Percentiles rank a stretch among this genome's conserved stretches.
These are phyloP conservation scores for Colossoma macropomum DNA, from an alignment of 2,113 vertebrate species.

Conservation along the genomic window DNA sequence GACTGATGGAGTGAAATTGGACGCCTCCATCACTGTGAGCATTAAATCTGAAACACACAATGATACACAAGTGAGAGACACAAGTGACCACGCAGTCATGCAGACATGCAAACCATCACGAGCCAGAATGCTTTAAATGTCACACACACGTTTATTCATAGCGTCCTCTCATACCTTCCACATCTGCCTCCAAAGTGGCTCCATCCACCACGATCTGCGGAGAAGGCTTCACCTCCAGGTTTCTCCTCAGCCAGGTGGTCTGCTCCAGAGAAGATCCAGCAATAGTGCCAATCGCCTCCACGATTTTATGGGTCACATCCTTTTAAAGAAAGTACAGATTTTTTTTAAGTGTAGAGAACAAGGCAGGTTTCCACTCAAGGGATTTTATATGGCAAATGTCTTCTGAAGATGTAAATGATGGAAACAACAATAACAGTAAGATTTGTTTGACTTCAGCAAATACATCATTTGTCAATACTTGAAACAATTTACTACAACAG, in stretches of 20 bases:
- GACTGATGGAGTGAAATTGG: constrained; percentile 94
- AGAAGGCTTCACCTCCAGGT: constrained; percentile 96
- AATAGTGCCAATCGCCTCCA: constrained; percentile 94
- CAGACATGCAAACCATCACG: not conserved
- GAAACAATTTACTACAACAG: no score
- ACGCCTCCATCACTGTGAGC: constrained; percentile 94
- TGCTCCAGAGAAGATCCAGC: constrained; percentile 97
- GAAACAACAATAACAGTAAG: no score
- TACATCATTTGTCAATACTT: no score
- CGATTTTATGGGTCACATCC: constrained; percentile 97
- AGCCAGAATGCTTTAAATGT: no score
- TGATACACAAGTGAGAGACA: constrained; percentile 38
- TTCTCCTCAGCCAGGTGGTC: constrained; percentile 96
- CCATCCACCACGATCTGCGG: constrained; percentile 96
- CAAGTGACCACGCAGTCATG: no score
- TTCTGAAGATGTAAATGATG: not conserved
- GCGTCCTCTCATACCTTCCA: constrained; percentile 83
- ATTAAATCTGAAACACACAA: constrained; percentile 84
- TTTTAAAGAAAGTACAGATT: constrained; percentile 58
- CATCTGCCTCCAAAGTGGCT: constrained; percentile 87
- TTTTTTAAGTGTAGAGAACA: not conserved
- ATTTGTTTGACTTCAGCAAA: no score
- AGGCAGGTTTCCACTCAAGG: not conserved
- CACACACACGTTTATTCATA: not conserved
- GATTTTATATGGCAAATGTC: no score